phyloP scores from a whole-genome alignment of 2,797 vertebrate species.

The Sternotherus odoratus region DNA sequence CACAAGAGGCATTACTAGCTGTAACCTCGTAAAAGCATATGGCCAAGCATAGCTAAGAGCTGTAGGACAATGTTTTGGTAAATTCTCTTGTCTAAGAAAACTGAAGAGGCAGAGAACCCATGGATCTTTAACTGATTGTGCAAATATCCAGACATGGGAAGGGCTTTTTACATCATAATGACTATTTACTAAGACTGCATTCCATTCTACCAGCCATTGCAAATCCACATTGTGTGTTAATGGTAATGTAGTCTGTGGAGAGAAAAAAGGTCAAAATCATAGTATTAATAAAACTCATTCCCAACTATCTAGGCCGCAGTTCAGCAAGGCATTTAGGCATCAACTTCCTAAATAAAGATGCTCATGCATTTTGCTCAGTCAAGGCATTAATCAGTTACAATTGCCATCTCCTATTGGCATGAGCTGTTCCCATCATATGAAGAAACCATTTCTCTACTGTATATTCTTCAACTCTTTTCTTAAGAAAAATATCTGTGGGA shows the following conservation, averaged over 20 bases:
- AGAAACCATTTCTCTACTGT: not conserved
- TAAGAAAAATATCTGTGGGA: not conserved
- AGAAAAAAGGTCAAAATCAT: not conserved
- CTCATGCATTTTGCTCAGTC: not conserved
- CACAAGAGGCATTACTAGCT: slow-evolving; percentile 95
- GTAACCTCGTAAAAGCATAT: slow-evolving; percentile 94
- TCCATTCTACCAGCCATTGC: slow-evolving; percentile 99
- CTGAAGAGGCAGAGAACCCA: slow-evolving; percentile 99
- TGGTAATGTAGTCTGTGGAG: slow-evolving; percentile 87
- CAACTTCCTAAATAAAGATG: not conserved
- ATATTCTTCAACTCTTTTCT: not conserved
- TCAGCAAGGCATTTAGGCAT: not conserved
- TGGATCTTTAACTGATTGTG: slow-evolving; percentile 96
- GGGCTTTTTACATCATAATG: slow-evolving; percentile 98
- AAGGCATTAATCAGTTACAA: not conserved
- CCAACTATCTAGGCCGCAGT: not conserved
- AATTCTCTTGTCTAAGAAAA: slow-evolving; percentile 96
- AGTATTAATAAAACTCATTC: not conserved
- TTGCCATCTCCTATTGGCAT: not conserved
- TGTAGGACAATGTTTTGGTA: slow-evolving; percentile 95
- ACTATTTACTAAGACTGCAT: slow-evolving; percentile 94
- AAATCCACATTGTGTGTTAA: slow-evolving; percentile 95
- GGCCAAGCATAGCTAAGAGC: slow-evolving; percentile 99
- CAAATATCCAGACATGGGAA: slow-evolving; percentile 98
- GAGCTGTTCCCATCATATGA: not conserved